Conservation (phyloP, 2,113 vertebrate species). For the Pluvianellus socialis region DNA sequence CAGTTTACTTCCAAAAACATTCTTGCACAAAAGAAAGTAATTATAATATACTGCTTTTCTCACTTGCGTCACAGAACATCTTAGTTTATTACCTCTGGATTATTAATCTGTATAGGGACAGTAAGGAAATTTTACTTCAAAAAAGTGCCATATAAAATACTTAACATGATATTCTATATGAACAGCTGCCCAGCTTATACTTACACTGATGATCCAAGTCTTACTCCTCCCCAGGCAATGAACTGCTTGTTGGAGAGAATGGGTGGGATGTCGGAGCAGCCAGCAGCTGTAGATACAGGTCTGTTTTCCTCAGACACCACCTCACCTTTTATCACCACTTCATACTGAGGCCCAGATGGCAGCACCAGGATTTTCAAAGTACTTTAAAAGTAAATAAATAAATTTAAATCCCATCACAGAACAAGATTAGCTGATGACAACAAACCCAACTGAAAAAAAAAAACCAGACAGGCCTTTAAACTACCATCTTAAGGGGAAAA, state of each 20-base stretch:
- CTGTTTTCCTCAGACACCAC: constrained; percentile 44
- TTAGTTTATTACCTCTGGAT: neutral
- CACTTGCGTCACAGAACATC: neutral
- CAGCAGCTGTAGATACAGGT: neutral
- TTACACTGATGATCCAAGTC: constrained; percentile 89
- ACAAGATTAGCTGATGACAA: neutral
- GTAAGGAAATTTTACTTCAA: neutral
- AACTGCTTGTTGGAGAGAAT: constrained; percentile 97
- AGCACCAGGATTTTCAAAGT: constrained; percentile 89
- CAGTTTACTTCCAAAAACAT: neutral
- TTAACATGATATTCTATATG: neutral
- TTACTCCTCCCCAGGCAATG: constrained; percentile 91
- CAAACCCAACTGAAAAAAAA: neutral
- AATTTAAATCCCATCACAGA: neutral
- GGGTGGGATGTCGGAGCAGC: constrained; percentile 75
- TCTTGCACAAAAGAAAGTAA: neutral
- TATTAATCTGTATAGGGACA: neutral
- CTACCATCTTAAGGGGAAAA: neutral
- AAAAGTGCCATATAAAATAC: neutral
- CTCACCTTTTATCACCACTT: constrained; percentile 87
- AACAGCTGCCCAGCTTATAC: constrained; percentile 29
- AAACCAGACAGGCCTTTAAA: neutral
- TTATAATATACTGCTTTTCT: neutral
- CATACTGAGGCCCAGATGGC: constrained; percentile 93
- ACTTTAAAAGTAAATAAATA: constrained; percentile 70